Base-by-base conservation (phyloP, 2,113 vertebrate genomes). In the Engraulis encrasicolus region DNA sequence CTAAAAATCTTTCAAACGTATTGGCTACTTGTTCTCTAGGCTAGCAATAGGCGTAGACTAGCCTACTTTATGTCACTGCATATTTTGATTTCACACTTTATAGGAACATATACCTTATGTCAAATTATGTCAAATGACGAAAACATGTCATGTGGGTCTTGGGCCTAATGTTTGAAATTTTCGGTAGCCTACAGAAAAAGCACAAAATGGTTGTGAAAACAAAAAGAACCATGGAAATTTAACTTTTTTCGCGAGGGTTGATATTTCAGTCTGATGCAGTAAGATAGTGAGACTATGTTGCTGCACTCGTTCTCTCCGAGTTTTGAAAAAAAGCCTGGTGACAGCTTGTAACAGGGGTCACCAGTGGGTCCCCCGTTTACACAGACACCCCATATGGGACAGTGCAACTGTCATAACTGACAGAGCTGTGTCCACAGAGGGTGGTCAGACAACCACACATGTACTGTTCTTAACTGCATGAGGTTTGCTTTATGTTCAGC, bases 281-380 rank as follows among this genome's bases (percentile, higher is more conserved):
- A 27, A 34, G 23, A 23, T 74, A 74, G 66, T 27, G 31, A 34
- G 66, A 15, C 1, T 14, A 31, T 74, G 27, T 34, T 15, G 15
- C 27, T 36, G 18, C 49, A 78, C 27, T 52, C 45, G 4, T 79
- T 61, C 20, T n/a, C 23, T 36, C 23, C 49, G 37, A 50, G 17
- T 23, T 83, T 78, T 40, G 45, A 40, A 74, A 40, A 74, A 71
- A 31, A 74, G 66, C 66, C 66, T 31, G 38, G 45, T 77, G 85
- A 86, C 85, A 86, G 27, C n/a, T 78, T 78, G 36, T 49, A 71
- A 18, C 78, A 58, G 78, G 37, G 36, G 79, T 80, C 79, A 80
- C 19, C 27, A 18, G 58, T 54, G 66, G 48, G 58, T 78, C 82
- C 18, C 78, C n/a, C 20, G 66, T 74, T 82, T 18, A 50, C 27